Conservation (phyloP, 1,140 invertebrate genomes). For the Drosophila orena region DNA sequence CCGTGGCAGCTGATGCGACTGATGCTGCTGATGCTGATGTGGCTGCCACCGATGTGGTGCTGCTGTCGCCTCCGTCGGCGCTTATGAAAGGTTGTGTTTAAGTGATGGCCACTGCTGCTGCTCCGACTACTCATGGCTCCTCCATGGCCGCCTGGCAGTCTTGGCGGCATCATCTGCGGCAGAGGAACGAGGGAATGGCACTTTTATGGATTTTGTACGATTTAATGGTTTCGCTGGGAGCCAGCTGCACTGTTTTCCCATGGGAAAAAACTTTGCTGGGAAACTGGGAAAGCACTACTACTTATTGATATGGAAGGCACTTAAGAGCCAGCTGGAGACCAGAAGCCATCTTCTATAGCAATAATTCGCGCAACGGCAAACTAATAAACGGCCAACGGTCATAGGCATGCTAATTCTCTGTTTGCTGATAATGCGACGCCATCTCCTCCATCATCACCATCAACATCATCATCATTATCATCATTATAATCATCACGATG, state of each 20-base stretch:
- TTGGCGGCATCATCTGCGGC: constrained; percentile 61
- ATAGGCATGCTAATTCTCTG: constrained; percentile 50
- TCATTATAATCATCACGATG: neutral
- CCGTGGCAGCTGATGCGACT: neutral
- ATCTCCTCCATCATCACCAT: constrained; percentile 29
- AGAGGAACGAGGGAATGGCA: too few species aligned
- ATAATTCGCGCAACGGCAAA: constrained; percentile 71
- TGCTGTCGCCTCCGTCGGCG: constrained; percentile 55
- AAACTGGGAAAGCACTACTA: neutral
- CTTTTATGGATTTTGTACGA: neutral
- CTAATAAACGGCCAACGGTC: constrained; percentile 68
- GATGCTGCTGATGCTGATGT: constrained; percentile 1
- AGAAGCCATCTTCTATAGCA: constrained; percentile 31
- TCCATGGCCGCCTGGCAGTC: constrained; percentile 31
- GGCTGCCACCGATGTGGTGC: constrained; percentile 17
- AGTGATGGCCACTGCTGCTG: constrained; percentile 19
- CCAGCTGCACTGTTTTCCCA: constrained; percentile 40
- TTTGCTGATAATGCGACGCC: constrained; percentile 65
- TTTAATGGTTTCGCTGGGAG: neutral
- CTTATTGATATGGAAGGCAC: constrained; percentile 9
- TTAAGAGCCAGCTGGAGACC: constrained; percentile 27
- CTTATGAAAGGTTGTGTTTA: constrained; percentile 65
- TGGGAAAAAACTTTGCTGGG: neutral
- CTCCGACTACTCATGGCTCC: constrained; percentile 11
- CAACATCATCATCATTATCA: constrained; percentile 7